These are phyloP conservation scores for Camelus bactrianus DNA, from an alignment of 2,113 vertebrate species.

Conservation along the genomic window DNA sequence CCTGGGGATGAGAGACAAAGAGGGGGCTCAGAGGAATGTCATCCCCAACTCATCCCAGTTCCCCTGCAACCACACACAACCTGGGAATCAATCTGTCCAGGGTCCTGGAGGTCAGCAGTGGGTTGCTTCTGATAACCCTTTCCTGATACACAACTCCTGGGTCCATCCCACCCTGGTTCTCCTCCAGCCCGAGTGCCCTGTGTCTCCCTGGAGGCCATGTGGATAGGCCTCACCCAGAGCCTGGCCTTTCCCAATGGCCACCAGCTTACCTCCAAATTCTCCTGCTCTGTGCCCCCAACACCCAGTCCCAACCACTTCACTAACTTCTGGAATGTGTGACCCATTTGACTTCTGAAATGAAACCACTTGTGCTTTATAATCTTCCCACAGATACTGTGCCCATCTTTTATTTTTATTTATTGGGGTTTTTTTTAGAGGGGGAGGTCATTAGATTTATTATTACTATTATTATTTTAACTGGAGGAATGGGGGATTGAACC, in stretches of 20 bases:
- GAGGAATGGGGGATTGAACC: no score
- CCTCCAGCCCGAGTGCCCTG: not conserved
- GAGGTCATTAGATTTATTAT: no score
- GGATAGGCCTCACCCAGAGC: not conserved
- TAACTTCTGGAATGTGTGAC: not conserved
- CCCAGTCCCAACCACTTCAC: not conserved
- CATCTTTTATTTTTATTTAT: not conserved
- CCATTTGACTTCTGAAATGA: not conserved
- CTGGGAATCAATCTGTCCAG: not conserved
- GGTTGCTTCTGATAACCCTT: not conserved
- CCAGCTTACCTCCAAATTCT: not conserved
- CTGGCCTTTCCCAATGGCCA: not conserved
- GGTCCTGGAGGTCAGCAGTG: not conserved
- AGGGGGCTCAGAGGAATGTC: no score
- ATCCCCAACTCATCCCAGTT: not conserved
- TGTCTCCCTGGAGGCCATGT: not conserved
- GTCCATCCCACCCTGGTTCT: accelerated
- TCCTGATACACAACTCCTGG: not conserved
- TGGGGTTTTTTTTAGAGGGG: no score
- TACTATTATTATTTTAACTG: no score
- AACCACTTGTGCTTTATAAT: not conserved
- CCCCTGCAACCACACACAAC: not conserved
- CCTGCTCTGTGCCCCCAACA: not conserved
- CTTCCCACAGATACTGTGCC: not conserved
- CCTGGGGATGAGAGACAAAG: not conserved